Conservation (phyloP, 2,888 invertebrate species). For the Dromius quadrimaculatus region DNA sequence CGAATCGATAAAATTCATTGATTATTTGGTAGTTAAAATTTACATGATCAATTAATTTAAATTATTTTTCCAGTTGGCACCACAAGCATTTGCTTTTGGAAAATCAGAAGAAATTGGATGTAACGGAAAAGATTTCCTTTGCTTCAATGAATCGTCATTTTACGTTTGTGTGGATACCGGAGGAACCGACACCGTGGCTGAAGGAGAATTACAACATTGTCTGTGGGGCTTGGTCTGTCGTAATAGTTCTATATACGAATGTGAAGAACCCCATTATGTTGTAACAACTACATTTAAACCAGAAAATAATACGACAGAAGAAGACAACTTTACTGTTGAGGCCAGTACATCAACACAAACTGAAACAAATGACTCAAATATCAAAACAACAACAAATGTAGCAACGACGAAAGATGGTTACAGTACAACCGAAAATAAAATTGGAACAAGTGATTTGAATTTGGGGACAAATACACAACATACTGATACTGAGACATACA, state of each 20-base stretch:
- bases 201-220: conserved; percentile 61
- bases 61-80: conserved; percentile 39
- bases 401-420: too few species aligned
- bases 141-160: conserved; percentile 68
- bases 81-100: neutral
- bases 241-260: conserved; percentile 52
- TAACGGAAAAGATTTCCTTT: conserved; percentile 68
- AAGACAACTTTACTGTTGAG: neutral
- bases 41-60: neutral
- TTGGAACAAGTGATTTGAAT: neutral
- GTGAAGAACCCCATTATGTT: conserved; percentile 36
- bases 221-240: conserved; percentile 53
- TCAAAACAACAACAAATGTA: neutral
- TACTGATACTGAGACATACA: neutral
- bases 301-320: neutral
- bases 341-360: neutral
- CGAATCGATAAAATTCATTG: neutral
- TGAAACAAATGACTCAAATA: neutral
- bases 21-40: neutral
- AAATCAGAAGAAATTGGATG: conserved; percentile 61
- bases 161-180: conserved; percentile 69
- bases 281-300: neutral
- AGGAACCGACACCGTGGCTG: conserved; percentile 65
- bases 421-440: neutral
- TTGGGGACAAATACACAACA: neutral